Base-by-base conservation (phyloP, 1,140 invertebrate genomes). In the Tetragonula clypearis region DNA sequence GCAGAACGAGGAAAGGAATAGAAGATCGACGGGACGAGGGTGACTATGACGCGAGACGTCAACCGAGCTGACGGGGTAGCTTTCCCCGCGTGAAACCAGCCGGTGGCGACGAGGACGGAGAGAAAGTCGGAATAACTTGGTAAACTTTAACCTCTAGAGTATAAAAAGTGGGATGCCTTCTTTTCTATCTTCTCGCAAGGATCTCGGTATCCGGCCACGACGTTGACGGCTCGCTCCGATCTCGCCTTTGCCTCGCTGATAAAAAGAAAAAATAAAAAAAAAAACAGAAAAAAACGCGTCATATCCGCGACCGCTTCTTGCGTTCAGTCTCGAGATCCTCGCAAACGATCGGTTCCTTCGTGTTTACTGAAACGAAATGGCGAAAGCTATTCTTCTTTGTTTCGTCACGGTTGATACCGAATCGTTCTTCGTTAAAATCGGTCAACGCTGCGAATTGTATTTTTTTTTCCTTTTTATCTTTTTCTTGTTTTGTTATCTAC, bases 51-150 rank as follows among this genome's bases (percentile, higher is more conserved):
- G 88, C 88, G 87, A 90, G 87, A 93, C 88, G 92, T 93, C 92
- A 93, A 92, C 87, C 87, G 53, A 89, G 77, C 86, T 87, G 88
- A 87, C 78, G 83, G 85, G 79, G 82, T 89, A 84, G 88, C 82
- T 88, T 88, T 82, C 82, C 86, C 78, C 79, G 74, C 79, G 30
- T 69, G 77, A 75, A 82, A 72, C 65, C 75, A 78, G 68, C 65
- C 19, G 30, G 56, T 60, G 60, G 56, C 60, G 41, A 71, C 74
- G 82, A 74, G 74, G 86, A 84, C 90, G 88, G 68, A 83, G 76
- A 73, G 81, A 74, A 93, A 94, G 91, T 93, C 92, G 92, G 93
- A 94, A 94, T 93, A 93, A 93, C 92, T 94, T 58, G 55, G 84
- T 84, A 91, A 93, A 93, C 91, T 93, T 92, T 92, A 92, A 93